Conservation (phyloP, 2,113 vertebrate species). For the Ptychochromis oligacanthus region DNA sequence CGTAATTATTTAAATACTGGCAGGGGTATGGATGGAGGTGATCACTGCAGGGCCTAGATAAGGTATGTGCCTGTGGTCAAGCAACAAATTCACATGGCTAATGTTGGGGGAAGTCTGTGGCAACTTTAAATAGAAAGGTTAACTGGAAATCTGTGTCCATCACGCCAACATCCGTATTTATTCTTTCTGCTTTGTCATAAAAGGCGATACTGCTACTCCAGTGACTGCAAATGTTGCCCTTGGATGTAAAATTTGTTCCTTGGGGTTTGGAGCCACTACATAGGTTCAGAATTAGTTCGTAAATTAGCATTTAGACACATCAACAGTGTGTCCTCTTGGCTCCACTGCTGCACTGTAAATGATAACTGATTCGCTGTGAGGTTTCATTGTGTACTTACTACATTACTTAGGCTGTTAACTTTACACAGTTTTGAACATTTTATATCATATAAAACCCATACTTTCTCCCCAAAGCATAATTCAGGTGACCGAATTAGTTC, state of each 20-base stretch:
- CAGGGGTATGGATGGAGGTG: not conserved
- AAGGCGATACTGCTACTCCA: not conserved
- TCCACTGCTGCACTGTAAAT: not conserved
- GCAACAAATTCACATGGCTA: not conserved
- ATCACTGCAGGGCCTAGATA: not conserved
- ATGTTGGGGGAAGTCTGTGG: not conserved
- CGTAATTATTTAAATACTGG: not conserved
- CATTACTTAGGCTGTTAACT: conserved; percentile 3
- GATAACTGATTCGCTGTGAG: not conserved
- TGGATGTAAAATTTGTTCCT: not conserved
- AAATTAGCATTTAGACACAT: not conserved
- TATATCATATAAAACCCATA: not conserved
- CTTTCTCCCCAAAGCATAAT: conserved; percentile 2
- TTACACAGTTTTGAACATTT: not conserved
- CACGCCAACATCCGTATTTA: not conserved
- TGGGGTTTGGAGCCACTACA: not conserved
- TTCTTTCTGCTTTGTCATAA: not conserved
- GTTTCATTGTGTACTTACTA: conserved; percentile 9
- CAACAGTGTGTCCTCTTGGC: not conserved
- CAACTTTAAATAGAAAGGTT: too few relatives aligned
- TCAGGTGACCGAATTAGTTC: conserved; percentile 16
- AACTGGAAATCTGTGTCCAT: not conserved
- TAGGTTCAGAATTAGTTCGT: not conserved
- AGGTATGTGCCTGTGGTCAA: not conserved
- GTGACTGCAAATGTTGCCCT: not conserved